Conservation (phyloP, 2,888 invertebrate genomes). For the Ischnura elegans region DNA sequence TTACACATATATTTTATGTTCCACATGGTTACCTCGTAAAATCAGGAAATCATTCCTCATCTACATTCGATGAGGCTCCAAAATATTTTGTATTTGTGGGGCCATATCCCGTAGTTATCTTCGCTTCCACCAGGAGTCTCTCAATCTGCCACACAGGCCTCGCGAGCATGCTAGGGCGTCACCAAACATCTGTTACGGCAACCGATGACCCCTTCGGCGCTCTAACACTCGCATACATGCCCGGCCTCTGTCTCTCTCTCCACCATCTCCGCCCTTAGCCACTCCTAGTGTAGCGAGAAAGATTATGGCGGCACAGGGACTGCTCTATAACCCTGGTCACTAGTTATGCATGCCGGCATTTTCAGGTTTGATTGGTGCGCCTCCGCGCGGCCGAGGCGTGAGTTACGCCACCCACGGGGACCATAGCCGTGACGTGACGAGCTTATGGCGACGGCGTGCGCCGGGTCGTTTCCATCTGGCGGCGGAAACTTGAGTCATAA, state of each 20-base stretch:
- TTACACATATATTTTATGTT: no score
- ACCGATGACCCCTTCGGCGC: not conserved
- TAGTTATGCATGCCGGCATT: not conserved
- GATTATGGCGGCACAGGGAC: not conserved
- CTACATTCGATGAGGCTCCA: no score
- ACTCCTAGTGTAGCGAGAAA: not conserved
- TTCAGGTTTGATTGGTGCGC: constrained; percentile 5
- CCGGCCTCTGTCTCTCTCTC: not conserved
- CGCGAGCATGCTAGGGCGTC: not conserved
- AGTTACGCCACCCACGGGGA: not conserved
- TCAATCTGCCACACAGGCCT: not conserved
- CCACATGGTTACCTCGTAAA: no score
- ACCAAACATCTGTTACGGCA: not conserved
- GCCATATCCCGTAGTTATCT: no score
- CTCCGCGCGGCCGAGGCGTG: not conserved
- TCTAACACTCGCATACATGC: not conserved
- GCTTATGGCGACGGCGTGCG: not conserved
- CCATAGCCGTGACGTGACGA: constrained; percentile 3
- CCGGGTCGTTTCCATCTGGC: not conserved
- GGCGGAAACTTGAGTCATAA: not conserved
- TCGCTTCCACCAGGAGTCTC: not conserved
- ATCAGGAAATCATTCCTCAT: no score
- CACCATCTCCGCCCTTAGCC: not conserved
- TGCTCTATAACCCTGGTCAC: not conserved
- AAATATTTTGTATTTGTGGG: no score